Conservation (phyloP, 2,797 vertebrate genomes). For the Halcyon badia region DNA sequence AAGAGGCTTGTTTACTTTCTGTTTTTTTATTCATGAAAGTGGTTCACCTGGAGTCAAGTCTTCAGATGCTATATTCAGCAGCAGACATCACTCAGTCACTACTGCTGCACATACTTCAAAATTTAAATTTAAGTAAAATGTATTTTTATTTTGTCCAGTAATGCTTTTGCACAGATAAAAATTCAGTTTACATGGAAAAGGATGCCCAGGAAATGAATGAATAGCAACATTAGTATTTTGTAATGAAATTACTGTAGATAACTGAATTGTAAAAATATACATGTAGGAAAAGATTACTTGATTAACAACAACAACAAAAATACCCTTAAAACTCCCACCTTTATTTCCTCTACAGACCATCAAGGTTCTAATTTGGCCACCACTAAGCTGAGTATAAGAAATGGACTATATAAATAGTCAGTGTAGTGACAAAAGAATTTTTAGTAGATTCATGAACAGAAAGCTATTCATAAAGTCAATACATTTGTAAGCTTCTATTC, state of each 20-base stretch:
- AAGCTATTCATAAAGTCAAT: background rate
- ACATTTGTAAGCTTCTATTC: background rate
- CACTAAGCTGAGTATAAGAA: background rate
- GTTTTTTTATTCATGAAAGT: background rate
- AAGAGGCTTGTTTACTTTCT: background rate
- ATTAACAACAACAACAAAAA: background rate
- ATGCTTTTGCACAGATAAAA: background rate
- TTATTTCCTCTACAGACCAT: background rate
- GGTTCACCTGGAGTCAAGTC: background rate
- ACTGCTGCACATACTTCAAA: background rate
- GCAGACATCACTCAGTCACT: background rate
- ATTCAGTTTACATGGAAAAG: background rate
- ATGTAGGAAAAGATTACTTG: background rate
- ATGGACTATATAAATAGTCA: background rate
- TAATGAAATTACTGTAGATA: background rate
- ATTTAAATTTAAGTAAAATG: background rate
- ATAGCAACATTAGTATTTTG: background rate
- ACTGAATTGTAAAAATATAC: background rate
- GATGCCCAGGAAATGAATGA: background rate
- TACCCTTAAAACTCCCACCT: accelerated
- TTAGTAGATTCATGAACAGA: background rate
- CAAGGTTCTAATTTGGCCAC: background rate
- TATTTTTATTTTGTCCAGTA: background rate
- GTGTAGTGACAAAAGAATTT: background rate
- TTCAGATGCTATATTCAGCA: background rate